Evolutionary conservation across 2,888 invertebrate species (phyloP).

Genomic region (Hirtodrosophila histrioides): DNA sequence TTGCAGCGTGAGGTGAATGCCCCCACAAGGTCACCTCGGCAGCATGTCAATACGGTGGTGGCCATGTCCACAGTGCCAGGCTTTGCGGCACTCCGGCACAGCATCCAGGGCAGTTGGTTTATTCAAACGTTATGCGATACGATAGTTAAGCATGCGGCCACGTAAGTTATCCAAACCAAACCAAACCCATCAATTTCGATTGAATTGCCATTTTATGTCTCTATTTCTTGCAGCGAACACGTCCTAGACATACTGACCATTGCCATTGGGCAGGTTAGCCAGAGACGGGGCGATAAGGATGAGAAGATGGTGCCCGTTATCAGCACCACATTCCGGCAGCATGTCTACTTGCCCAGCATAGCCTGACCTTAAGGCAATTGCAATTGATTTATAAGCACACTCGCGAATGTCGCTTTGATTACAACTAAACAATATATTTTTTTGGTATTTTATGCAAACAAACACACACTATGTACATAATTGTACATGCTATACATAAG

Average conservation of each 20-base stretch:
- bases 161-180: slow-evolving; percentile 46
- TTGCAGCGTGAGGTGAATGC: slow-evolving; percentile 45
- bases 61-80: slow-evolving; percentile 83
- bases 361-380: no score
- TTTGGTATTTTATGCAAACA: no score
- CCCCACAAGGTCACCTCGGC: slow-evolving; percentile 29
- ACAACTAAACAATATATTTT: no score
- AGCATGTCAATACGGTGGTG: slow-evolving; percentile 76
- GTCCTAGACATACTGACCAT: slow-evolving; percentile 78
- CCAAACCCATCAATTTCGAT: neutral
- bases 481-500: no score
- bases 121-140: slow-evolving; percentile 82
- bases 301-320: slow-evolving; percentile 77
- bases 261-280: slow-evolving; percentile 64
- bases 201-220: neutral
- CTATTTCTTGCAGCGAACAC: slow-evolving; percentile 67
- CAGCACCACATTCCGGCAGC: slow-evolving; percentile 67
- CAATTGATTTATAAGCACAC: no score
- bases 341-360: slow-evolving; percentile 71
- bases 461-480: no score
- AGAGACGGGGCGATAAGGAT: slow-evolving; percentile 67
- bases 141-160: slow-evolving; percentile 63
- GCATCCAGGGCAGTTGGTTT: slow-evolving; percentile 82
- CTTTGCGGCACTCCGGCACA: slow-evolving; percentile 80
- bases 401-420: no score